Evolutionary conservation across 2,888 invertebrate genomes (phyloP).

Genomic region (Lamellibrachia satsuma): DNA sequence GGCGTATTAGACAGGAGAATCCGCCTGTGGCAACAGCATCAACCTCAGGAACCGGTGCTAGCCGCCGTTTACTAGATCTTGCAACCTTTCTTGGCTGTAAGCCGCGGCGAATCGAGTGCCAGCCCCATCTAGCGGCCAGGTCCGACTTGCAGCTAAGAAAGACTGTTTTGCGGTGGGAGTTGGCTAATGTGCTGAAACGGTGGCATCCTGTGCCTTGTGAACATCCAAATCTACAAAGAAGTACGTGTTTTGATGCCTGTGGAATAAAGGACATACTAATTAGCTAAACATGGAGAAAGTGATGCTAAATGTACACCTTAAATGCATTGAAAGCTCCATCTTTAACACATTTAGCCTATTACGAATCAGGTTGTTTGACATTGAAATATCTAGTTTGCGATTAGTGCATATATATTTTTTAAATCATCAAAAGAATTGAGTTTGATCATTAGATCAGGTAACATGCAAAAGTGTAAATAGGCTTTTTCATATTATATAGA

Average conservation of each 20-base stretch:
- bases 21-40: slow-evolving; percentile 1
- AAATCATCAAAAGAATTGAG: no score
- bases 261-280: no score
- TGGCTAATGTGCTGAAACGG: not conserved
- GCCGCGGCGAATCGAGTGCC: not conserved
- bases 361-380: no score
- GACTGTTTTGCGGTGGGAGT: not conserved
- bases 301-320: no score
- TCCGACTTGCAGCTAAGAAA: not conserved
- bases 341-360: no score
- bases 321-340: no score
- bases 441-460: no score
- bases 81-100: not conserved
- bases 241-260: not conserved
- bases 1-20: slow-evolving; percentile 27
- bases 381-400: no score
- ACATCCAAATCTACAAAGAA: not conserved
- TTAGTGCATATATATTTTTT: no score
- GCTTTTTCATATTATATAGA: no score
- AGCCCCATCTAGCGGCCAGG: not conserved
- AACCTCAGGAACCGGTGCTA: slow-evolving; percentile 35
- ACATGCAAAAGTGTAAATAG: no score
- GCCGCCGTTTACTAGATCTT: slow-evolving; percentile 26
- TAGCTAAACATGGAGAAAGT: no score
- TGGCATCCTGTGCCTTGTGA: not conserved